Conservation (phyloP, 1,140 invertebrate species). For the Heterodera carotae region DNA sequence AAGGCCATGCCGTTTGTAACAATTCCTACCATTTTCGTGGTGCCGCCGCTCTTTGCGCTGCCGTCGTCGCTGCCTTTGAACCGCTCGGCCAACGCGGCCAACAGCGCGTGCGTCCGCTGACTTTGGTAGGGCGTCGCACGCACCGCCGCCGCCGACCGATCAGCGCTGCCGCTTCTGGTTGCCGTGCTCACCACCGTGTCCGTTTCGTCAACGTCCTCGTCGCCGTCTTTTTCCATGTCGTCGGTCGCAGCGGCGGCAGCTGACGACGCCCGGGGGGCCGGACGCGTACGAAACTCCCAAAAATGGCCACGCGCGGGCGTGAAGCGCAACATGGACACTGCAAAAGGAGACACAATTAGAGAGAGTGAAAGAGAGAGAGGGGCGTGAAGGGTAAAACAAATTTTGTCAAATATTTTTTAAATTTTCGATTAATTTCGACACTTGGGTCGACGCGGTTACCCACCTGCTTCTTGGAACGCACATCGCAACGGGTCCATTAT, state of each 20-base stretch:
- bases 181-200: neutral
- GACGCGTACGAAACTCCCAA: constrained; percentile 37
- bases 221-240: neutral
- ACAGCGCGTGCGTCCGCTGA: neutral
- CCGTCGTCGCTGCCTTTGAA: neutral
- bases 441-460: neutral
- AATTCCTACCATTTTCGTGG: neutral
- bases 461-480: constrained; percentile 37
- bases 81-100: neutral
- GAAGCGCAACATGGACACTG: constrained; percentile 25
- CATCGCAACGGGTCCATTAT: constrained; percentile 48
- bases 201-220: neutral
- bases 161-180: neutral
- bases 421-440: too few species aligned
- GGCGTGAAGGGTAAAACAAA: constrained; percentile 32
- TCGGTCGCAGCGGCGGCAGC: neutral
- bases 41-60: too few species aligned
- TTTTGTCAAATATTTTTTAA: too few species aligned
- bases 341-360: constrained; percentile 12
- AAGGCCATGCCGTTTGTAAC: too few species aligned
- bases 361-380: constrained; percentile 11
- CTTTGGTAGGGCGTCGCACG: neutral
- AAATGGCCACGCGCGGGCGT: constrained; percentile 35
- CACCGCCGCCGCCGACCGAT: neutral
- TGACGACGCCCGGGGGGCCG: neutral